These are phyloP conservation scores for Daubentonia madagascariensis DNA, from an alignment of 2,113 vertebrate species.

Conservation along the genomic window DNA sequence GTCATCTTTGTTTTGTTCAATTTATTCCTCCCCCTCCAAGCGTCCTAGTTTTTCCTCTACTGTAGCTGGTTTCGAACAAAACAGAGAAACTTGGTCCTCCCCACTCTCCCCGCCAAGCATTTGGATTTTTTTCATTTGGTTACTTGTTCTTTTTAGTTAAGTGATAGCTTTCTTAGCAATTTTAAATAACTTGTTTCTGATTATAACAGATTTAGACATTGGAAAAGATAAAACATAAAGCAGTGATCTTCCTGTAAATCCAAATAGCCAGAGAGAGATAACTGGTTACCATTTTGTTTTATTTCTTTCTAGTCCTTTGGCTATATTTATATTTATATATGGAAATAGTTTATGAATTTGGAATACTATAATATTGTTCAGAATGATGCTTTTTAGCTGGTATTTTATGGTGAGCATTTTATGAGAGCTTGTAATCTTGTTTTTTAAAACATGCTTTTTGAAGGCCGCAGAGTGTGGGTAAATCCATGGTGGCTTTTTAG, in stretches of 20 bases:
- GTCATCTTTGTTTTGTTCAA: constrained; percentile 47
- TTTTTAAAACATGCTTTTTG: background rate
- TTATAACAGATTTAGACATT: background rate
- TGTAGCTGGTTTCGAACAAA: constrained; percentile 57
- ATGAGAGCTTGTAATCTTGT: background rate
- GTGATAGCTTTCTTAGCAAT: background rate
- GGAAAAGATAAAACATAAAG: background rate
- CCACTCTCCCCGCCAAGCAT: background rate
- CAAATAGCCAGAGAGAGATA: background rate
- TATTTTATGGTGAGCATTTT: background rate
- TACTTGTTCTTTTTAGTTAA: constrained; percentile 28
- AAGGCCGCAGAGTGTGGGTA: background rate
- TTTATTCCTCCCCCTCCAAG: constrained; percentile 64
- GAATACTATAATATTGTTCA: background rate
- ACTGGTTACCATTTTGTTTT: background rate
- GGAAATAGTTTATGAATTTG: background rate
- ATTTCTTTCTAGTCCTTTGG: background rate
- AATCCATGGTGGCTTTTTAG: background rate
- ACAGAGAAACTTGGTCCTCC: background rate
- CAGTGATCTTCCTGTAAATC: background rate
- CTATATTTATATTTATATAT: background rate
- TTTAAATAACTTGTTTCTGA: background rate
- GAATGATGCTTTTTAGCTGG: background rate
- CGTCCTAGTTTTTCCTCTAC: constrained; percentile 57
- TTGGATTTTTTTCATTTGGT: constrained; percentile 4